Conservation (phyloP, 2,888 invertebrate genomes). For the Clunio marinus region DNA sequence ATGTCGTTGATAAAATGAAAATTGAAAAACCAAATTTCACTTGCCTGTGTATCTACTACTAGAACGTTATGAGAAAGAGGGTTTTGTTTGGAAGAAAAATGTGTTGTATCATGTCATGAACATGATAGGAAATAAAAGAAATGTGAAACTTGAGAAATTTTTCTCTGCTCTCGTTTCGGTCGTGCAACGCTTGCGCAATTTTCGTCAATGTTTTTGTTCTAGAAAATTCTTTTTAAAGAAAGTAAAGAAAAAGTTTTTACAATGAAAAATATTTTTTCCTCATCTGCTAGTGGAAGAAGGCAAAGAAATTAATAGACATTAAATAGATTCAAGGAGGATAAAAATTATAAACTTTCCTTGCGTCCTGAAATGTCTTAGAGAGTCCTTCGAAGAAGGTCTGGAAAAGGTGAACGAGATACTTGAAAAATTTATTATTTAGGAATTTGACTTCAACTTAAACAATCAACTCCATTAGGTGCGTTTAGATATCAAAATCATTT, state of each 20-base stretch:
- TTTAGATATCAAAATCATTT: too few relatives aligned
- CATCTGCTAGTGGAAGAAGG: neutral
- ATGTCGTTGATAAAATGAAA: neutral
- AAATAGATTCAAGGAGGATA: neutral
- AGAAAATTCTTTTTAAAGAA: neutral
- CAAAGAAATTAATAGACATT: slow-evolving; percentile 3
- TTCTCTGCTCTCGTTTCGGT: slow-evolving; percentile 6
- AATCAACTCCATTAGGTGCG: too few relatives aligned
- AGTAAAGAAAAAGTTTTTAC: too few relatives aligned
- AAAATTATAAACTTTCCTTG: neutral
- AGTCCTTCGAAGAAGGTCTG: too few relatives aligned
- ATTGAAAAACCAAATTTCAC: too few relatives aligned
- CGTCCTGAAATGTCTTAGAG: neutral
- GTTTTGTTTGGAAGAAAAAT: too few relatives aligned
- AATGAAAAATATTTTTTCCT: too few relatives aligned
- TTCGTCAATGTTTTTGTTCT: neutral
- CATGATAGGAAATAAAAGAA: neutral
- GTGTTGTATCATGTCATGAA: slow-evolving; percentile 13
- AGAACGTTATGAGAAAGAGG: too few relatives aligned
- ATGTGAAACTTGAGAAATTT: slow-evolving; percentile 8
- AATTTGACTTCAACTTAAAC: too few relatives aligned
- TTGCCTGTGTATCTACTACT: too few relatives aligned
- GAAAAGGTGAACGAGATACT: too few relatives aligned
- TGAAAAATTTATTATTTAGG: too few relatives aligned
- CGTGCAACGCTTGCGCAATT: slow-evolving; percentile 13